Base-by-base conservation (phyloP, 2,888 invertebrate genomes). In the Cosmopolites sordidus region DNA sequence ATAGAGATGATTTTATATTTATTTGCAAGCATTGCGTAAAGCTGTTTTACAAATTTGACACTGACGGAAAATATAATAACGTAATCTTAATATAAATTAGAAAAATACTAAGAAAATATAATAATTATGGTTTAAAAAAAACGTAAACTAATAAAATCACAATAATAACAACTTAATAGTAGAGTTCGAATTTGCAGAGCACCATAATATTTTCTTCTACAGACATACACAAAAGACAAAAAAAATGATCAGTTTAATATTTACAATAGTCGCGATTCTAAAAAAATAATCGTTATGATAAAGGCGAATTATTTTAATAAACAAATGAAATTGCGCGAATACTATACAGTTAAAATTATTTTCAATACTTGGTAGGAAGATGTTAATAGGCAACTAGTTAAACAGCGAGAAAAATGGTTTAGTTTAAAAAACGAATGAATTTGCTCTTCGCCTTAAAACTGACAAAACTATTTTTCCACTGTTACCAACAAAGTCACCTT, bases 311-410 rank as follows among this genome's bases (percentile, higher is more conserved):
- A 11, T 42, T 59, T 57, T 54, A 51, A 53, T 59, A 56, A 59
- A 58, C 5, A 5, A 60, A 58, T 54, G 22, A 43, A 37, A 42
- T 16, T 41, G 37, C 33, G 29, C 14, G 16, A 37, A 53, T n/a
- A 57, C 56, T 56, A 58, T 56, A 51, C 43, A 54, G 57, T 33
- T 55, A 58, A 62, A 59, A 56, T 60, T 62, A 64, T 61, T 6
- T 70, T 70, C 73, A 74, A 74, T 74, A 73, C 74, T 74, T 71
- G 71, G 70, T 73, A 74, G 73, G 73, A 74, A 73, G 73, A 74
- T 74, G 73, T 72, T 66, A 56, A 49, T 30, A 51, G 64, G 62
- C 60, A 61, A 57, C 51, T 51, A 43, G 16, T 43, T 17, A 16
- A 33, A 12, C 33, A 33, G n/a, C 33, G 33, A 9, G 33, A n/a